These are phyloP conservation scores for Stenotaenia linearis DNA, from an alignment of 2,888 invertebrate genomes.

Conservation along the genomic window DNA sequence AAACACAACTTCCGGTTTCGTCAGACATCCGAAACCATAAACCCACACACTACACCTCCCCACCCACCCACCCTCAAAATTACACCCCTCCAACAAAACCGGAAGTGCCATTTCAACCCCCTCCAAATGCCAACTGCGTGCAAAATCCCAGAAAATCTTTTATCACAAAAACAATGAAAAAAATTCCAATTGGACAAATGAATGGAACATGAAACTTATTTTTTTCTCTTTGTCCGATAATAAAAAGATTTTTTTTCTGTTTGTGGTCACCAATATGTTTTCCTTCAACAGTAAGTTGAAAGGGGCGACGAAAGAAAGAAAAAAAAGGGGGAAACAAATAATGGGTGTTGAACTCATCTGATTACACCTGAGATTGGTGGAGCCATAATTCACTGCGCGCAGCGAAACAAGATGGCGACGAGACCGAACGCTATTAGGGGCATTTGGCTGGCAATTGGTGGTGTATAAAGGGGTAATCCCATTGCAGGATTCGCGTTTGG, in stretches of 20 bases:
- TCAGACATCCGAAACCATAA: too few relatives aligned
- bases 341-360: neutral
- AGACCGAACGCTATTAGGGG: neutral
- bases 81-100: too few relatives aligned
- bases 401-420: neutral
- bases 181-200: neutral
- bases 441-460: slow-evolving; percentile 24
- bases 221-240: neutral
- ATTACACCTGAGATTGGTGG: slow-evolving; percentile 16
- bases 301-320: neutral
- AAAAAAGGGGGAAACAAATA: neutral
- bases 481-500: neutral
- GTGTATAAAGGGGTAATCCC: slow-evolving; percentile 24
- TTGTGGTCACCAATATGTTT: neutral
- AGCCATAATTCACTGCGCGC: neutral
- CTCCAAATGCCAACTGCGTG: too few relatives aligned
- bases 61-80: too few relatives aligned
- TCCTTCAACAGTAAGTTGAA: neutral
- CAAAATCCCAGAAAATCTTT: neutral
- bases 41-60: too few relatives aligned
- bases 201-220: slow-evolving; percentile 5
- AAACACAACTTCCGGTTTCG: too few relatives aligned
- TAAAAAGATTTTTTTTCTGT: neutral
- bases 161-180: neutral
- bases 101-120: too few relatives aligned